Percentiles rank a stretch among this genome's conserved stretches.
Conservation (phyloP, 1,140 invertebrate species). For the Meteorus sp. region DNA sequence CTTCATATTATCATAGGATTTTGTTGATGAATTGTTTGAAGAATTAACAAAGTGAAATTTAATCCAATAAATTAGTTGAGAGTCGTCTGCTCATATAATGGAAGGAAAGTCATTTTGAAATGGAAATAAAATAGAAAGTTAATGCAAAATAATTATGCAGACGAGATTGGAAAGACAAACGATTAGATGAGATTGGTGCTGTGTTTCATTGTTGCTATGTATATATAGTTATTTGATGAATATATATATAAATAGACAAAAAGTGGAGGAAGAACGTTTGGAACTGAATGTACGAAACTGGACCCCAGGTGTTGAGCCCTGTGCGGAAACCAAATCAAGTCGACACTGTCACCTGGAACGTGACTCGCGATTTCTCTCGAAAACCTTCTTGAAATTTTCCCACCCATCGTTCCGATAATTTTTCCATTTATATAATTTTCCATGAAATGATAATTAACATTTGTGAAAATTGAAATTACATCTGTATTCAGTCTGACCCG, state of each 20-base stretch:
- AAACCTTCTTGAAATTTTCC: constrained; percentile 3
- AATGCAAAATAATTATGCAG: too few relatives aligned
- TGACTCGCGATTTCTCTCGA: constrained; percentile 50
- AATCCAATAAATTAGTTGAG: background rate
- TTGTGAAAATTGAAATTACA: background rate
- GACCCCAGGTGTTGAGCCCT: constrained; percentile 62
- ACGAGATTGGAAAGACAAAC: too few relatives aligned
- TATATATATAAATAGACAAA: too few relatives aligned
- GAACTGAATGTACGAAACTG: constrained; percentile 57
- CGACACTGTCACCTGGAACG: constrained; percentile 61
- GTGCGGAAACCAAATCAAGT: constrained; percentile 62
- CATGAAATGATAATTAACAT: background rate
- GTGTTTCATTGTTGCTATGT: too few relatives aligned
- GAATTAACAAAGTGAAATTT: background rate
- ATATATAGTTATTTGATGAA: too few relatives aligned
- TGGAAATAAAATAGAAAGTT: background rate
- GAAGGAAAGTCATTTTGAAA: constrained; percentile 9
- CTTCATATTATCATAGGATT: too few relatives aligned
- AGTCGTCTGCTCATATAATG: background rate
- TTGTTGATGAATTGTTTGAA: background rate
- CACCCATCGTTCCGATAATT: background rate
- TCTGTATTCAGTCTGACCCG: background rate
- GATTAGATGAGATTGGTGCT: too few relatives aligned
- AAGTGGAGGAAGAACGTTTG: constrained; percentile 40
- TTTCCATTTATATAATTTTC: too few relatives aligned